Evolutionary conservation across 1,140 invertebrate genomes (phyloP).

Genomic region (Maconellicoccus hirsutus): DNA sequence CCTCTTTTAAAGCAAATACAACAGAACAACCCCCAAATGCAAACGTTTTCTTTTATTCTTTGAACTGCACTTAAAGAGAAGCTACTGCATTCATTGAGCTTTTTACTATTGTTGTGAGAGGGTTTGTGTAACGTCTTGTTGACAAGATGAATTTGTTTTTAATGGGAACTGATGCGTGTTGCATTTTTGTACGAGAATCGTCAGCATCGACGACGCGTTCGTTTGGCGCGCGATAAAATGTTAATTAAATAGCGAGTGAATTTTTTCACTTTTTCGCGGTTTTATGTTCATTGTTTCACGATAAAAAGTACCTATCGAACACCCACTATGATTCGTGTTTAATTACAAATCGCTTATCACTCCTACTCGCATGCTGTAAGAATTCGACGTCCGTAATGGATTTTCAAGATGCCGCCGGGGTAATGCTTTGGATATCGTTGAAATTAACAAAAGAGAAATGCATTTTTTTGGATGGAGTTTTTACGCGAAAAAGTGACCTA

Average conservation of each 20-base stretch:
- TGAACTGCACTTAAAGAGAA: neutral
- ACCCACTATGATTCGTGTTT: too few relatives aligned
- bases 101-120: neutral
- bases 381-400: too few relatives aligned
- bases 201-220: neutral
- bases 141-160: neutral
- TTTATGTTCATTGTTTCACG: too few relatives aligned
- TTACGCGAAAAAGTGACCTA: slow-evolving; percentile 4
- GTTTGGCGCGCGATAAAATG: neutral
- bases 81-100: neutral
- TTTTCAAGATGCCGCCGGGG: too few relatives aligned
- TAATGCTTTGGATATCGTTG: too few relatives aligned
- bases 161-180: neutral
- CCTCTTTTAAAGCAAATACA: neutral
- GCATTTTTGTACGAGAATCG: too few relatives aligned
- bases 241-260: neutral
- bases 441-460: neutral
- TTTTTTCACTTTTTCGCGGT: too few relatives aligned
- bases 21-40: neutral
- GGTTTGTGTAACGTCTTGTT: neutral
- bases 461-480: neutral
- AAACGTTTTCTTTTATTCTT: too few relatives aligned
- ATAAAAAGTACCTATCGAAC: too few relatives aligned
- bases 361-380: too few relatives aligned
- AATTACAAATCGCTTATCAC: too few relatives aligned